phyloP scores from a whole-genome alignment of 2,888 invertebrate species.

The Therioaphis trifolii region DNA sequence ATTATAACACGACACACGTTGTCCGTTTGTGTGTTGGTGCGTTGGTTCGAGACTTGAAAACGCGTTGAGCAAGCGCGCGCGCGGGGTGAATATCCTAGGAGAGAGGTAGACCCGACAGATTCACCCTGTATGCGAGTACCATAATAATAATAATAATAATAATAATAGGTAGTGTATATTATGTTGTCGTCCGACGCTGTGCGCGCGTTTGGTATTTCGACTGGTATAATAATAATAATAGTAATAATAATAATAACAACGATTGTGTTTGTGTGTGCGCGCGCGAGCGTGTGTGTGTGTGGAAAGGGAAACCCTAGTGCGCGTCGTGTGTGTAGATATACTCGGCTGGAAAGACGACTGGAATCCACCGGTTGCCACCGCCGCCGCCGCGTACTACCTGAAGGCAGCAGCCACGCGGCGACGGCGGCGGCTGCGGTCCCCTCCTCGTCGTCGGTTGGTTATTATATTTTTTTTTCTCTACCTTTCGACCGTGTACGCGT shows the following conservation, averaged over 20 bases:
- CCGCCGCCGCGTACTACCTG: conserved; percentile 27
- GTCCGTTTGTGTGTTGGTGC: background rate
- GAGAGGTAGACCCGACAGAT: background rate
- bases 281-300: background rate
- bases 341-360: conserved; percentile 44
- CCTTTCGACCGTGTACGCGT: conserved; percentile 18
- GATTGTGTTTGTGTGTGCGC: no score
- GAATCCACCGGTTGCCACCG: conserved; percentile 44
- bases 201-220: background rate
- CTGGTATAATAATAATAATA: background rate
- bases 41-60: background rate
- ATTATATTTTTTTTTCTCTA: conserved; percentile 26
- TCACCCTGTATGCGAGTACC: background rate
- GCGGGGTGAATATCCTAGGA: background rate
- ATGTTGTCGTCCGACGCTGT: background rate
- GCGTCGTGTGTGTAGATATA: background rate
- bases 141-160: background rate
- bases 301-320: conserved; percentile 5
- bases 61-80: background rate
- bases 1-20: background rate
- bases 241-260: no score
- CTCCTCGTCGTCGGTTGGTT: background rate
- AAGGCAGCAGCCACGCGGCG: background rate
- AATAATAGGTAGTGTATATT: background rate
- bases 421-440: background rate